Evolutionary conservation across 2,113 vertebrate species (phyloP).

Genomic region (Cavia aperea): DNA sequence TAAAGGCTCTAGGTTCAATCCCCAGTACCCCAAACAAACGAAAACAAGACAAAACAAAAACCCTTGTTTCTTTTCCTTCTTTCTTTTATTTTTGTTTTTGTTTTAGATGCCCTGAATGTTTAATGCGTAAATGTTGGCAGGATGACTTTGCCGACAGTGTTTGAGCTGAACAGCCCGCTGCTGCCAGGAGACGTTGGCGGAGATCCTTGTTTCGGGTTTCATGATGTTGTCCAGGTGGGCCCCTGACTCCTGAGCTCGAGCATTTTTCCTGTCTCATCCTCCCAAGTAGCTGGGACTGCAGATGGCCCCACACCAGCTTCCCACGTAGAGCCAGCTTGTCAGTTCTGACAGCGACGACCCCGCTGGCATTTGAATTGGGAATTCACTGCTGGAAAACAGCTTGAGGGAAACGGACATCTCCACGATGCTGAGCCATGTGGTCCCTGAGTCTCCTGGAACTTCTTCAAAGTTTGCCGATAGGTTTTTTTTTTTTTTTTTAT

Average conservation of each 20-base stretch:
- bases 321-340: neutral
- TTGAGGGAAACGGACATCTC: neutral
- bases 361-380: neutral
- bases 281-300: neutral
- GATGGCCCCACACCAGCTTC: too few species aligned
- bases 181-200: slow-evolving; percentile 71
- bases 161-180: slow-evolving; percentile 81
- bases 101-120: too few species aligned
- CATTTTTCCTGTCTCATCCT: neutral
- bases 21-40: neutral
- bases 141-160: slow-evolving; percentile 93
- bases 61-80: too few species aligned
- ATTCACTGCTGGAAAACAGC: neutral
- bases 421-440: neutral
- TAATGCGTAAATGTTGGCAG: slow-evolving; percentile 76
- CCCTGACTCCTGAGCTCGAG: neutral
- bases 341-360: neutral
- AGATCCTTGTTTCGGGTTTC: slow-evolving; percentile 57
- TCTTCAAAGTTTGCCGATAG: neutral
- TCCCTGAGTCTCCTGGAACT: neutral
- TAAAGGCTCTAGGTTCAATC: neutral
- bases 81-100: too few species aligned
- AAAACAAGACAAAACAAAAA: neutral
- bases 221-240: neutral
- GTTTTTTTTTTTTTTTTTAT: too few species aligned